Evolutionary conservation across 2,797 vertebrate species (phyloP).

Genomic region (Loriculus beryllinus): DNA sequence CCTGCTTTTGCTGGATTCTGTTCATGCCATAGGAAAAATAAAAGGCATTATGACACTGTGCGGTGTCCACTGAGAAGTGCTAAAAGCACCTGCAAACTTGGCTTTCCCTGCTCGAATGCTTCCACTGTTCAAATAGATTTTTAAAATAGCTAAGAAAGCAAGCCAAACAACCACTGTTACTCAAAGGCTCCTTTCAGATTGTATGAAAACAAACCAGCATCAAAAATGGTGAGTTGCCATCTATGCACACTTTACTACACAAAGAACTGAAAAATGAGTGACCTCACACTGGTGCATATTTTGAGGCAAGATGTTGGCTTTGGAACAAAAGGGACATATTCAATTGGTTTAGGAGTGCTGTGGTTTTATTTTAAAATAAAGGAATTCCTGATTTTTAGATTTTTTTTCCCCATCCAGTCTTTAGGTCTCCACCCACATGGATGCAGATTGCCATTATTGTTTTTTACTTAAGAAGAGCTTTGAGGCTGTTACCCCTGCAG

Average conservation of each 20-base stretch:
- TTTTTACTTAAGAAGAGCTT: neutral
- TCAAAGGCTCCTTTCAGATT: slow-evolving; percentile 26
- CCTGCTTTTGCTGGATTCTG: neutral
- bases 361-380: neutral
- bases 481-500: neutral
- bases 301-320: neutral
- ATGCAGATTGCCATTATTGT: neutral
- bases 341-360: neutral
- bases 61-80: neutral
- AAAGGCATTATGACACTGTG: neutral
- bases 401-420: neutral
- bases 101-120: neutral
- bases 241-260: neutral
- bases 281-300: neutral
- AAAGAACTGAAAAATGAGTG: neutral
- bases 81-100: slow-evolving; percentile 14
- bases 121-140: neutral
- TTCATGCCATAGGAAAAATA: neutral
- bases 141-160: neutral
- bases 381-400: neutral
- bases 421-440: neutral
- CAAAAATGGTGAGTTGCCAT: neutral
- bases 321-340: neutral
- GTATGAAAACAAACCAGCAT: slow-evolving; percentile 10
- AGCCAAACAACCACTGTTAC: neutral